phyloP scores from a whole-genome alignment of 1,140 invertebrate genomes.

The Caerostris darwini region DNA sequence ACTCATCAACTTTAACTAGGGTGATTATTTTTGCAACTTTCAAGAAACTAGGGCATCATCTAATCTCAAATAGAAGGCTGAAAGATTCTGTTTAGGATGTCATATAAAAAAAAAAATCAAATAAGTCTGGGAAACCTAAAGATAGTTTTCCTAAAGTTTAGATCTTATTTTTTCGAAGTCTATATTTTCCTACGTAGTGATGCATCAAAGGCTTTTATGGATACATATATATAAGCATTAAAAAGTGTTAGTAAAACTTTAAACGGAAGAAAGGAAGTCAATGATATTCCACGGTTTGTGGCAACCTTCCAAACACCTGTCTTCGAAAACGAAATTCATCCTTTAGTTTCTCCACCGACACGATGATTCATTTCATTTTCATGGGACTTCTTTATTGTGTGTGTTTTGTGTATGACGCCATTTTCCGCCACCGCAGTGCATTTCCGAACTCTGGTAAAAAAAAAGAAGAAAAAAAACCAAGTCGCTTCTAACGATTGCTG shows the following conservation, averaged over 20 bases:
- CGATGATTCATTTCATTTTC: slow-evolving; percentile 22
- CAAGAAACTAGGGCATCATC: background rate
- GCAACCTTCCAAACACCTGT: background rate
- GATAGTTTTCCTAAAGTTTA: background rate
- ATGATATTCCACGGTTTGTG: background rate
- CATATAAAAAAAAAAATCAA: background rate
- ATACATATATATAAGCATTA: too few relatives aligned
- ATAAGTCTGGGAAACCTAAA: background rate
- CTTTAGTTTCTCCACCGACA: slow-evolving; percentile 6
- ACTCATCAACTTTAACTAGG: too few relatives aligned
- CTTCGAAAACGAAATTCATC: background rate
- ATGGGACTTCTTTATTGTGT: slow-evolving; percentile 11
- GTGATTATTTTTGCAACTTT: background rate
- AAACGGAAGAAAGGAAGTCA: background rate
- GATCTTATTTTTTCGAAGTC: background rate
- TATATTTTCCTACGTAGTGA: background rate
- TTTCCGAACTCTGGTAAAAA: background rate
- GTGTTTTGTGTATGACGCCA: slow-evolving; percentile 5
- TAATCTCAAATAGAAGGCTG: background rate
- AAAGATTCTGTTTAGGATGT: background rate
- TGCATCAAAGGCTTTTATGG: background rate
- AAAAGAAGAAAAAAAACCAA: background rate
- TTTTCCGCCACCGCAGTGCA: slow-evolving; percentile 20
- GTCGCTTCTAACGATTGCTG: background rate
- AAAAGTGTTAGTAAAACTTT: background rate